Evolutionary conservation across 2,888 invertebrate genomes (phyloP), one percentile per base, ranked within the genome.

Genomic region (Eristalis pertinax): DNA sequence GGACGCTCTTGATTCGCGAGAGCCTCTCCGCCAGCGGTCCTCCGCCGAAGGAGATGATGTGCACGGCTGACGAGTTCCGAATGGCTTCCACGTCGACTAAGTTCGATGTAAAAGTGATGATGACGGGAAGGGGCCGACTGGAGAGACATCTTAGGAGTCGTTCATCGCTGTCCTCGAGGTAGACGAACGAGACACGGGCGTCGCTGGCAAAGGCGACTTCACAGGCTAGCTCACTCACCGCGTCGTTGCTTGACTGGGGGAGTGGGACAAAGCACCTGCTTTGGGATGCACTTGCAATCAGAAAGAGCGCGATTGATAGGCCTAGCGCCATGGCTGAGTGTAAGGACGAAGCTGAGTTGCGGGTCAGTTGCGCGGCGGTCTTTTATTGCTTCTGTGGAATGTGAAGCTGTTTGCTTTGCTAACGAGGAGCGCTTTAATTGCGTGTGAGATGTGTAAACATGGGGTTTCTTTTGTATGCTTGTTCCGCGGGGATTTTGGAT

Each of bases 111-210:
- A 72, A 22, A 29, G 60, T 72, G 62, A 50, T 1, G 19, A 67
- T 1, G 1, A 79, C 58, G 29, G 82, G 86, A 19, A 73, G 29
- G 43, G 24, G n/a, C 7, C 13, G 24, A 1, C 19, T n/a, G 8
- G 26, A 70, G 8, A 86, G 82, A n/a, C 86, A 86, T 19, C 4
- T 38, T 1, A 83, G 11, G 4, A 86, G 62, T 4, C 43, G 63
- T 0, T 29, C 60, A 19, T 78, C 75, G n/a, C 26, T 1, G 32
- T 78, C 60, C 24, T 86, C 67, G 41, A 72, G 29, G 7, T 86
- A 82, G 24, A 78, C 78, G n/a, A 86, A 80, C 5, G 72, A 68
- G 22, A 72, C 72, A 13, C 75, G 38, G 2, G 75, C 75, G 67
- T 74, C 65, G 38, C 41, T 72, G 10, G 13, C 38, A 29, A 60